These are phyloP conservation scores for Erinaceus europaeus DNA, from an alignment of 2,113 vertebrate species.

Conservation along the genomic window DNA sequence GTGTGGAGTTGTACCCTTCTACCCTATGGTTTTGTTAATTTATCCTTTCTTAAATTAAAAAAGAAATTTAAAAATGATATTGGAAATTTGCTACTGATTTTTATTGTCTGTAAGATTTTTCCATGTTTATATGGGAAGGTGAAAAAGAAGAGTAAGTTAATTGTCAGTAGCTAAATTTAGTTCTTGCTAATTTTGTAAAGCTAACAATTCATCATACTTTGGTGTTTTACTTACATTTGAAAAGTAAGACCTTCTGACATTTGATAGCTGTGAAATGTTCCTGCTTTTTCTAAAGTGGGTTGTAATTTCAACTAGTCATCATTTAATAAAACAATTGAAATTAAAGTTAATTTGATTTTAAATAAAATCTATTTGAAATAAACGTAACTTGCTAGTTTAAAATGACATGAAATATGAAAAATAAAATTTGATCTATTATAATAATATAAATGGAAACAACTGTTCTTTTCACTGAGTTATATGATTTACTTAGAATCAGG, in stretches of 20 bases:
- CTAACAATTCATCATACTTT: not conserved
- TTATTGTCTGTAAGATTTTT: slow-evolving; percentile 31
- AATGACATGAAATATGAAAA: not conserved
- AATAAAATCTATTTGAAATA: too few relatives aligned
- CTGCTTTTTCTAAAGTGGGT: not conserved
- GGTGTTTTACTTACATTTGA: slow-evolving; percentile 21
- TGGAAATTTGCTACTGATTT: slow-evolving; percentile 8
- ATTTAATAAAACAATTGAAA: not conserved
- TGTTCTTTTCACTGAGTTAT: not conserved
- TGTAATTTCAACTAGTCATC: not conserved
- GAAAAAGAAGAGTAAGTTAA: slow-evolving; percentile 30
- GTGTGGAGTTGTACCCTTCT: too few relatives aligned
- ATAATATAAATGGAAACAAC: slow-evolving; percentile 20
- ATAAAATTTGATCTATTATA: not conserved
- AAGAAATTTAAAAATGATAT: too few relatives aligned
- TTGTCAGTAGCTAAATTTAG: slow-evolving; percentile 39
- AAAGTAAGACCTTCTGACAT: not conserved
- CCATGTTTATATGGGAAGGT: not conserved
- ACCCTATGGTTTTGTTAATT: too few relatives aligned
- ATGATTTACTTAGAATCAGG: slow-evolving; percentile 3
- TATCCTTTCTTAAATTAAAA: too few relatives aligned
- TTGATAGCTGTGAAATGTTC: not conserved
- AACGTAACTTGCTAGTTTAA: too few relatives aligned
- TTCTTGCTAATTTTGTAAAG: not conserved
- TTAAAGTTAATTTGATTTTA: not conserved